Percentiles rank a stretch among this genome's conserved stretches.
These are phyloP conservation scores for Tupaia tana DNA, from an alignment of 2,113 vertebrate genomes.

Conservation along the genomic window DNA sequence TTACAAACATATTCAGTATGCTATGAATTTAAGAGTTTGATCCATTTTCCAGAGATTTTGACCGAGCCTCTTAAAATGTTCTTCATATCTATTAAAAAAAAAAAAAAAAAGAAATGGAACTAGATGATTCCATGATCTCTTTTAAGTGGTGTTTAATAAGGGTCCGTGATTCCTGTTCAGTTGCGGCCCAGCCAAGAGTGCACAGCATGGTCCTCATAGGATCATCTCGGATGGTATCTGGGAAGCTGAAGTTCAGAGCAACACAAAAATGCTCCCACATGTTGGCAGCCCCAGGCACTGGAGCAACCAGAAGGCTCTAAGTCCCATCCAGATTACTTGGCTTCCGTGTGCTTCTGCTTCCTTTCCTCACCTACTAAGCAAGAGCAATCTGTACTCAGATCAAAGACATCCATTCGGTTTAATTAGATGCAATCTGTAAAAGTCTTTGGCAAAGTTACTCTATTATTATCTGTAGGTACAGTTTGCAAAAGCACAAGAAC, in stretches of 20 bases:
- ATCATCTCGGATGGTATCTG: conserved; percentile 2
- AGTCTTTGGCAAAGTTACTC: conserved; percentile 54
- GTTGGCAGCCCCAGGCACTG: neutral
- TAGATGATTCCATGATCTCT: conserved; percentile 4
- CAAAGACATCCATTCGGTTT: conserved; percentile 66
- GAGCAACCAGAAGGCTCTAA: neutral
- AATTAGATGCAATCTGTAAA: conserved; percentile 61
- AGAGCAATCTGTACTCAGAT: conserved; percentile 49
- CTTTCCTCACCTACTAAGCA: conserved; percentile 52
- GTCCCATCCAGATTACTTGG: neutral
- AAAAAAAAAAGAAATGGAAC: conserved; percentile 1
- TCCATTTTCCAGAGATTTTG: no score
- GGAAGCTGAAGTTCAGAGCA: neutral
- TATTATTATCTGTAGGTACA: conserved; percentile 63
- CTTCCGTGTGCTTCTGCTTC: conserved; percentile 23
- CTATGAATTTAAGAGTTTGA: no score
- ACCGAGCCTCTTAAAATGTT: no score
- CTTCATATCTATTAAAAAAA: no score
- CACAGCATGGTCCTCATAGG: neutral
- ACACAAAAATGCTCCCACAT: neutral
- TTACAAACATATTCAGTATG: no score
- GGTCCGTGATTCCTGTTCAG: neutral
- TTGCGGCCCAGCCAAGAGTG: neutral
- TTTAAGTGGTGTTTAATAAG: conserved; percentile 34
- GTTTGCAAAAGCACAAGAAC: conserved; percentile 49